Evolutionary conservation across 2,888 invertebrate genomes (phyloP), one percentile per base, ranked within the genome.

Genomic region (Napeogenes sylphis): DNA sequence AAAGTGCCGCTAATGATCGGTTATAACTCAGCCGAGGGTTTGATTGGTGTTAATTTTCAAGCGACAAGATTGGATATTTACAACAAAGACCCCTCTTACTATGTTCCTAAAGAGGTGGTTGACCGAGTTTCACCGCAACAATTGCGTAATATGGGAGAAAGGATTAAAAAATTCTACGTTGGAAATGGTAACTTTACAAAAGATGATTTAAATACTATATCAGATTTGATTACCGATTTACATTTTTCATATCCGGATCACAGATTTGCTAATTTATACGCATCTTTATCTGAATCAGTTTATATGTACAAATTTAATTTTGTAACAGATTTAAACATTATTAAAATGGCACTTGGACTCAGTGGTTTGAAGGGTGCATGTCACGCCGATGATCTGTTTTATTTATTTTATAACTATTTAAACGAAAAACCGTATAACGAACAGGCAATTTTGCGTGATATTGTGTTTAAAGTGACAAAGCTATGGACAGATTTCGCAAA

Each of bases 371-470:
- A 77, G 73, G 92, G 91, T 0, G 87, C 83, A 0, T 80, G 82
- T 38, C 92, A 92, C 55, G 87, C 83, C 0, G 92, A 92, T 63
- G 92, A 92, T 2, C 30, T 91, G 10, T 83, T 83, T 51, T 91
- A 91, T 69, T 56, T 87, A 4, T 92, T 91, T 62, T 85, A 82
- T 56, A 80, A 80, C 45, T 76, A 78, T 10, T 63, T 73, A 3
- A 84, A 82, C 55, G 80, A 79, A 58, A 79, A 85, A 55, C 73
- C 74, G n/a, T 85, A 83, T 35, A 69, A 72, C 55, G 70, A 77
- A 3, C 77, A 80, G 21, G 77, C 80, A 2, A 69, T 77, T 3
- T 62, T 80, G 6, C 81, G 80, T 62, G 78, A 77, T 38, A 81
- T 88, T 67, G 76, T 80, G 0, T 77, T 76, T 46, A 72, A 81